phyloP scores from a whole-genome alignment of 1,140 invertebrate species.

The Heliconius melpomene region DNA sequence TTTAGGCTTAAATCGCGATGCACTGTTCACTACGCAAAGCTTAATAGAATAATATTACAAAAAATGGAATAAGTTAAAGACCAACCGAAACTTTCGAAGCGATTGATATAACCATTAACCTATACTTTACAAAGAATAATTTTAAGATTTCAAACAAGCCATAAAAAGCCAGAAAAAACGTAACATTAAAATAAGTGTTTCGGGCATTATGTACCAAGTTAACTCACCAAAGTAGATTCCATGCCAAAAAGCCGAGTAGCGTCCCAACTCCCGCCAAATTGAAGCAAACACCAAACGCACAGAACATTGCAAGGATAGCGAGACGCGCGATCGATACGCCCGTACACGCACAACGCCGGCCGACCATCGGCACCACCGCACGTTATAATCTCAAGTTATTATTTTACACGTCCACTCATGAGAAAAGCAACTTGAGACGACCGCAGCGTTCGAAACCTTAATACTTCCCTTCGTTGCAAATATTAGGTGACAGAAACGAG shows the following conservation, averaged over 20 bases:
- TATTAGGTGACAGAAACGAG: conserved; percentile 77
- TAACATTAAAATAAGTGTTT: conserved; percentile 19
- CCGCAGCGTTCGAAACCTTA: conserved; percentile 80
- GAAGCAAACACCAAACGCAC: conserved; percentile 66
- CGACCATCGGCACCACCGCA: conserved; percentile 63
- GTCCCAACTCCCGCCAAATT: conserved; percentile 70
- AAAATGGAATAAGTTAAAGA: neutral
- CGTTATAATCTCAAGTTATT: conserved; percentile 79
- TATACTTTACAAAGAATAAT: neutral
- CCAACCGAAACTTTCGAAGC: neutral
- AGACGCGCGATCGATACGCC: conserved; percentile 70
- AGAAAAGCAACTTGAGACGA: conserved; percentile 80
- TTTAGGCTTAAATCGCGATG: neutral
- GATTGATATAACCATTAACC: neutral
- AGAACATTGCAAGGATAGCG: conserved; percentile 62
- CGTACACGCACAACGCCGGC: conserved; percentile 59
- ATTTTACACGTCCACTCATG: conserved; percentile 80
- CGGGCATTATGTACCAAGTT: conserved; percentile 12
- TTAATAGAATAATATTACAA: neutral
- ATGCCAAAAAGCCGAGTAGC: conserved; percentile 52
- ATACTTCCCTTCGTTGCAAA: conserved; percentile 79
- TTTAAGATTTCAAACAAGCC: neutral
- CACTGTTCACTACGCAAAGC: neutral
- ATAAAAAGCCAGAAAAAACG: neutral
- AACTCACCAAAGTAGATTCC: conserved; percentile 58